Evolutionary conservation across 2,888 invertebrate genomes (phyloP).

Genomic region (Nomada lathburiana): DNA sequence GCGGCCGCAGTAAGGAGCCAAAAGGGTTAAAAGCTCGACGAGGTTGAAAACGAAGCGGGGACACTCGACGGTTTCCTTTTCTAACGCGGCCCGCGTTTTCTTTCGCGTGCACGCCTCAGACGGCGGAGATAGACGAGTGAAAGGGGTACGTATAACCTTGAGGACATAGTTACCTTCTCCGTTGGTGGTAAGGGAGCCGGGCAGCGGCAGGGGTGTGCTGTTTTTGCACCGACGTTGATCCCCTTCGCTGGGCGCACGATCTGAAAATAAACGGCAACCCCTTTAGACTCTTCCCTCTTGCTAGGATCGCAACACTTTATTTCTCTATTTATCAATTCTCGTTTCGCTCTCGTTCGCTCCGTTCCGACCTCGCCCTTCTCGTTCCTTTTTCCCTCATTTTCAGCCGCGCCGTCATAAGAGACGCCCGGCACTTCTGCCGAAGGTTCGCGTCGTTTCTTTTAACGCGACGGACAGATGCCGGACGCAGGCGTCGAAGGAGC

Average conservation of each 20-base stretch:
- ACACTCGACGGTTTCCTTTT: constrained; percentile 41
- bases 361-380: background rate
- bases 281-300: constrained; percentile 65
- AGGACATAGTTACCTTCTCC: constrained; percentile 89
- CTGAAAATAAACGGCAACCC: constrained; percentile 84
- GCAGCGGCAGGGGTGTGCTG: constrained; percentile 87
- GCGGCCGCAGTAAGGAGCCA: constrained; percentile 1
- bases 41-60: constrained; percentile 35
- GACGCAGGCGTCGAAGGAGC: background rate
- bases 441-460: background rate
- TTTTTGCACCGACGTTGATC: constrained; percentile 86
- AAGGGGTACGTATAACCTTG: constrained; percentile 75
- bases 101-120: constrained; percentile 41
- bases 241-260: constrained; percentile 90
- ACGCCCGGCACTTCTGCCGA: background rate
- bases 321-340: constrained; percentile 12
- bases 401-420: background rate
- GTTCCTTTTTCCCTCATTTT: background rate
- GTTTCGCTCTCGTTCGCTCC: background rate
- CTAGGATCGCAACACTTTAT: constrained; percentile 27
- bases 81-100: constrained; percentile 40
- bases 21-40: constrained; percentile 24
- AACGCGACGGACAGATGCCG: background rate
- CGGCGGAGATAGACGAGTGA: constrained; percentile 39
- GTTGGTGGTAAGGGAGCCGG: constrained; percentile 92